These are phyloP conservation scores for Cassiopea xamachana DNA, from an alignment of 30 jellyfish, hydroid and myxozoan genomes.

Conservation along the genomic window DNA sequence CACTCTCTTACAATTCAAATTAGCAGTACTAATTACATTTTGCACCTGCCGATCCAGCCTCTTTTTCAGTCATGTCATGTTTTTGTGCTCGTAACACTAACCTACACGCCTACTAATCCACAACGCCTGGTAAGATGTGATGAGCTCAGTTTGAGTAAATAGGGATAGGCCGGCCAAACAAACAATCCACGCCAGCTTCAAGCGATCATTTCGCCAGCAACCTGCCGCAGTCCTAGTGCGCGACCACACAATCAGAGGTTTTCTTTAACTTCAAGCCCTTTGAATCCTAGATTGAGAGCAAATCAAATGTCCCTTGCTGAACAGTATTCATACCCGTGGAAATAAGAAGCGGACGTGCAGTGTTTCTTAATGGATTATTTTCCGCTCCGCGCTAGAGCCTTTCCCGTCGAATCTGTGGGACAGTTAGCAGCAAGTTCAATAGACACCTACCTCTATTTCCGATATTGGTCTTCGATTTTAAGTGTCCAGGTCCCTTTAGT, in stretches of 20 bases:
- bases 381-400: not conserved
- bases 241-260: slow-evolving; percentile 4
- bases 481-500: not conserved
- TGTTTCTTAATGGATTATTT: not conserved
- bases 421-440: not conserved
- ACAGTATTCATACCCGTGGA: not conserved
- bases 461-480: not conserved
- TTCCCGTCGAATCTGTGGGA: not conserved
- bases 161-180: slow-evolving; percentile 26
- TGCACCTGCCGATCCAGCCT: slow-evolving; percentile 40
- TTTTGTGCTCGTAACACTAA: not conserved
- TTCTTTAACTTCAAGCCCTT: not conserved
- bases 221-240: slow-evolving; percentile 20
- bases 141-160: not conserved
- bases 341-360: slow-evolving; percentile 3
- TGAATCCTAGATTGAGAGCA: not conserved
- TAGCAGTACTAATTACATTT: slow-evolving; percentile 12
- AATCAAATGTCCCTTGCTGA: not conserved
- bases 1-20: not conserved
- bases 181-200: not conserved
- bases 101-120: slow-evolving; percentile 41
- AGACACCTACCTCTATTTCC: not conserved
- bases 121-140: slow-evolving; percentile 4
- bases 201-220: not conserved
- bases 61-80: not conserved